These are phyloP conservation scores for Malaclemys terrapin DNA, from an alignment of 2,113 vertebrate genomes.

Conservation along the genomic window DNA sequence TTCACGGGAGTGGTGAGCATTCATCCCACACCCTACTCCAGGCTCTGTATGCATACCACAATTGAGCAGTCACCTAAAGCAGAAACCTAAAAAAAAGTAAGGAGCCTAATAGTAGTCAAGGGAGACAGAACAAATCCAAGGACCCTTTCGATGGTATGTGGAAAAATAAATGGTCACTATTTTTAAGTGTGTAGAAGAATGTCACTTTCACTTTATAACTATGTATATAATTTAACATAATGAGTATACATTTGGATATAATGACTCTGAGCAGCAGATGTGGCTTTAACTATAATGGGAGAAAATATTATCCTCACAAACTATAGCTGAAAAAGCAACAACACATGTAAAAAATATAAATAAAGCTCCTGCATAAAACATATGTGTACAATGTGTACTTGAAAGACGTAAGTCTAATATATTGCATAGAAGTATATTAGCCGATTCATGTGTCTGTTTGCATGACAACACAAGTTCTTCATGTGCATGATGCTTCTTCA, in stretches of 20 bases:
- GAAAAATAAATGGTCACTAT: neutral
- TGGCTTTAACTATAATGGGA: slow-evolving; percentile 7
- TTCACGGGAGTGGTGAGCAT: neutral
- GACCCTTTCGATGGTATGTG: neutral
- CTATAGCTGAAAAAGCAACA: neutral
- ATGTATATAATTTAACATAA: neutral
- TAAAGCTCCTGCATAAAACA: neutral
- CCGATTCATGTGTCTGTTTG: neutral
- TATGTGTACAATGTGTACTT: slow-evolving; percentile 29
- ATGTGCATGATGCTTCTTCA: neutral
- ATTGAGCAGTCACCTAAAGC: neutral
- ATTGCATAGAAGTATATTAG: neutral
- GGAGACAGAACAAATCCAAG: neutral
- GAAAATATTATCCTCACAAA: neutral
- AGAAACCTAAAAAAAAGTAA: neutral
- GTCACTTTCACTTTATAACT: neutral
- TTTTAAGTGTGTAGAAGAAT: neutral
- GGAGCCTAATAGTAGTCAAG: neutral
- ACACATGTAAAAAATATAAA: slow-evolving; percentile 18
- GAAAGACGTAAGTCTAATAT: neutral
- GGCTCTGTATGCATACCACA: neutral
- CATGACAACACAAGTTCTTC: slow-evolving; percentile 27
- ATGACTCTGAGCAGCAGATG: neutral
- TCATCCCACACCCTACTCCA: neutral
- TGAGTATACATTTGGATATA: neutral